These are phyloP conservation scores for Copsychus sechellarum DNA, from an alignment of 2,113 vertebrate species.

Conservation along the genomic window DNA sequence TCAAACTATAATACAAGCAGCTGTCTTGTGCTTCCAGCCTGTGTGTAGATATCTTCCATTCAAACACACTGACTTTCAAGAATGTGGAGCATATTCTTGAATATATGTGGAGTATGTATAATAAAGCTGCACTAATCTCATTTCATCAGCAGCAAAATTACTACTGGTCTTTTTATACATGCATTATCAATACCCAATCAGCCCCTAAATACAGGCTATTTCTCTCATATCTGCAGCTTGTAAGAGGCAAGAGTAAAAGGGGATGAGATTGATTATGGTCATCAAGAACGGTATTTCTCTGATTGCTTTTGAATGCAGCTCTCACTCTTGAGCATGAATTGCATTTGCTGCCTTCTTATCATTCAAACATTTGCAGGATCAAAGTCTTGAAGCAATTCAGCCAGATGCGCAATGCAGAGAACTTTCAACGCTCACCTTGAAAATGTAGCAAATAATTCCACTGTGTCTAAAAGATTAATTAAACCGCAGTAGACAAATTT, in stretches of 20 bases:
- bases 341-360: neutral
- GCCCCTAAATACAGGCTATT: neutral
- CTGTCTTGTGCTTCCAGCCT: neutral
- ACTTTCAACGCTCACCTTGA: neutral
- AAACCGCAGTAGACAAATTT: neutral
- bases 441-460: neutral
- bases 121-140: neutral
- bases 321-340: neutral
- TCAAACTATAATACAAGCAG: neutral
- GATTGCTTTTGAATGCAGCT: neutral
- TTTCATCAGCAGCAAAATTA: neutral
- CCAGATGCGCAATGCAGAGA: neutral
- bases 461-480: neutral
- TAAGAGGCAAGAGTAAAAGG: neutral
- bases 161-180: neutral
- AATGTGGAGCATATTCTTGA: neutral
- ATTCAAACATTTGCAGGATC: neutral
- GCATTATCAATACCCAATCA: neutral
- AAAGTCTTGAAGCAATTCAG: neutral
- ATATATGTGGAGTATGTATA: fast-evolving
- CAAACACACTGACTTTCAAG: neutral
- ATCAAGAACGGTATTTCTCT: neutral
- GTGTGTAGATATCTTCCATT: neutral
- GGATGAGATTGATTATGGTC: neutral
- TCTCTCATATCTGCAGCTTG: neutral